These are phyloP conservation scores for Tapera naevia DNA, from an alignment of 2,797 vertebrate species.

Conservation along the genomic window DNA sequence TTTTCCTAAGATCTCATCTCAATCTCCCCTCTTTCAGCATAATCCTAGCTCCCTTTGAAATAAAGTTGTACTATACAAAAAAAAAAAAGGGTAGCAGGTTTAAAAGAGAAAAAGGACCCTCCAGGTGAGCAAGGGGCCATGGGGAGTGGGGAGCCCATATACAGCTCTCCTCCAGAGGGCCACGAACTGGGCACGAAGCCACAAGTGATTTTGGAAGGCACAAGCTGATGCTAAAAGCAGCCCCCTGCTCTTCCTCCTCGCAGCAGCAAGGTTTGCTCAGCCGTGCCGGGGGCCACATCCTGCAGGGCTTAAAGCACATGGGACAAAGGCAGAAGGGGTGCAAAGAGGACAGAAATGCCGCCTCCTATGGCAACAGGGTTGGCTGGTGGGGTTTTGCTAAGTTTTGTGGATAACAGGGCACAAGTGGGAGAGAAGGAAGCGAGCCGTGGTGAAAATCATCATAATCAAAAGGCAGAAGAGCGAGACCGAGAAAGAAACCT, in stretches of 20 bases:
- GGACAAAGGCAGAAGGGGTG: background rate
- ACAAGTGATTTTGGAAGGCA: accelerated
- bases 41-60: background rate
- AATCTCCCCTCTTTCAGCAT: too few species aligned
- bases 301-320: accelerated
- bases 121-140: background rate
- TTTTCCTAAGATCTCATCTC: too few species aligned
- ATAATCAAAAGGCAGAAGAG: background rate
- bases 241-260: background rate
- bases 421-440: accelerated
- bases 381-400: background rate
- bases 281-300: accelerated
- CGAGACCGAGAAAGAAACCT: background rate
- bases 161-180: background rate
- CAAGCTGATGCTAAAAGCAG: background rate
- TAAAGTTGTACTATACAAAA: background rate
- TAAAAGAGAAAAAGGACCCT: background rate
- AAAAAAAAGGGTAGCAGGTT: background rate
- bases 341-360: background rate
- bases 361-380: accelerated
- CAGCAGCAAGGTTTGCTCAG: background rate
- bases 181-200: accelerated
- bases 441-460: background rate
- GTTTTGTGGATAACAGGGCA: accelerated
- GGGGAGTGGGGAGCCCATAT: background rate